phyloP scores from a whole-genome alignment of 1,140 invertebrate species.

The Hypsibius dujardini region DNA sequence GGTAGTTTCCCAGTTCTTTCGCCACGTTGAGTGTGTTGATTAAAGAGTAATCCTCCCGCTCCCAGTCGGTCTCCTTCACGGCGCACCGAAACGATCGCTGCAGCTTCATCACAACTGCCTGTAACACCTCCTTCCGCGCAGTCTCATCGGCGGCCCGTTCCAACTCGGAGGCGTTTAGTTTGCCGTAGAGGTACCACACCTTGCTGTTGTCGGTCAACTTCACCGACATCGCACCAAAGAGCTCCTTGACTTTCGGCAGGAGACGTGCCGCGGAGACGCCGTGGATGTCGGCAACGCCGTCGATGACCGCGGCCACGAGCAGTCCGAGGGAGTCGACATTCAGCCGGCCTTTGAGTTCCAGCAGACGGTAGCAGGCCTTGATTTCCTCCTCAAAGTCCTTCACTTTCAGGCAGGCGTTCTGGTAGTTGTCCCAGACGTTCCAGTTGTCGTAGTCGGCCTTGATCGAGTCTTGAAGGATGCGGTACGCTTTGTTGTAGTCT shows the following conservation, averaged over 20 bases:
- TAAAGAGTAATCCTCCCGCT: constrained; percentile 34
- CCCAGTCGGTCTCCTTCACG: constrained; percentile 42
- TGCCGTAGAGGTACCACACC: constrained; percentile 18
- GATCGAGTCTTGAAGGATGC: constrained; percentile 53
- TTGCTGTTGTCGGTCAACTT: constrained; percentile 19
- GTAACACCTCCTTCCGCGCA: background rate
- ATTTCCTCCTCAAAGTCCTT: constrained; percentile 47
- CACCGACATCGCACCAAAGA: constrained; percentile 60
- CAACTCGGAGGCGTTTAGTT: background rate
- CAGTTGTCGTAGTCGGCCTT: constrained; percentile 85
- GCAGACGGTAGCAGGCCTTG: constrained; percentile 54
- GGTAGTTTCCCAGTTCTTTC: background rate
- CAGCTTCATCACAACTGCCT: constrained; percentile 32
- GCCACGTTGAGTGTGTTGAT: background rate
- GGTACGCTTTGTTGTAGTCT: constrained; percentile 48
- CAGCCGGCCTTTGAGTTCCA: constrained; percentile 63
- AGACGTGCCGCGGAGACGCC: constrained; percentile 37
- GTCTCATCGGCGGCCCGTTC: background rate
- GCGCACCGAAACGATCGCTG: constrained; percentile 38
- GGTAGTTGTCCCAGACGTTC: constrained; percentile 90
- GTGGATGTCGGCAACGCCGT: constrained; percentile 43
- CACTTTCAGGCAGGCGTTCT: constrained; percentile 56
- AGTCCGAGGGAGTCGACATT: constrained; percentile 58
- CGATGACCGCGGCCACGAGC: constrained; percentile 49
- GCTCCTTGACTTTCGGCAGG: constrained; percentile 44